Percentiles rank a stretch among this genome's conserved stretches.
phyloP scores from a whole-genome alignment of 2,888 invertebrate genomes.

The Tanytarsus gracilentus region DNA sequence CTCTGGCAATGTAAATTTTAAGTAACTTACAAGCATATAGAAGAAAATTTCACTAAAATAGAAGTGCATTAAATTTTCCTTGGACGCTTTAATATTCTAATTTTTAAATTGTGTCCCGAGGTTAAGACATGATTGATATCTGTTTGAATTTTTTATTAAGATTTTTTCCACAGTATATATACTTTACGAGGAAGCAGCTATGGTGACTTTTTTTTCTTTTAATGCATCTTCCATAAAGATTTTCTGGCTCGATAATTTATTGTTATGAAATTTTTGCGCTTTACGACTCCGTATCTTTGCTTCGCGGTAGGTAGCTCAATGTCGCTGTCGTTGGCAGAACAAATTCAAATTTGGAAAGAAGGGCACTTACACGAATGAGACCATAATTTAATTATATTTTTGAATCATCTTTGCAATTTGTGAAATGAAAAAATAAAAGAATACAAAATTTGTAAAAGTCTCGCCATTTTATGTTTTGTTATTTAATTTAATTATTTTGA shows the following conservation, averaged over 20 bases:
- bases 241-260: conserved; percentile 24
- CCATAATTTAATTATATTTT: conserved; percentile 17
- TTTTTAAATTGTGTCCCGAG: conserved; percentile 27
- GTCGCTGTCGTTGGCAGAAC: neutral
- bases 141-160: conserved; percentile 27
- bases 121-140: conserved; percentile 28
- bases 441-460: conserved; percentile 4
- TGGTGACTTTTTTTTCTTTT: conserved; percentile 2
- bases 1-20: no score
- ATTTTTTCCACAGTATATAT: neutral
- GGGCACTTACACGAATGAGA: conserved; percentile 22
- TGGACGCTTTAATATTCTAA: conserved; percentile 19
- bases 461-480: conserved; percentile 7
- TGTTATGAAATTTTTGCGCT: conserved; percentile 14
- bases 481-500: no score
- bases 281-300: conserved; percentile 13
- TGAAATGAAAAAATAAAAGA: conserved; percentile 12
- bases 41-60: no score
- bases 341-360: neutral
- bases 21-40: no score
- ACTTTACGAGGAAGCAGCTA: neutral
- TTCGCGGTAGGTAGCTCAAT: neutral
- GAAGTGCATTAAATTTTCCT: no score
- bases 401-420: conserved; percentile 22
- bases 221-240: conserved; percentile 23